Percentiles rank a stretch among this genome's conserved stretches.
These are phyloP conservation scores for Scolopax bukidnonensis DNA, from an alignment of 2,797 vertebrate species.

Conservation along the genomic window DNA sequence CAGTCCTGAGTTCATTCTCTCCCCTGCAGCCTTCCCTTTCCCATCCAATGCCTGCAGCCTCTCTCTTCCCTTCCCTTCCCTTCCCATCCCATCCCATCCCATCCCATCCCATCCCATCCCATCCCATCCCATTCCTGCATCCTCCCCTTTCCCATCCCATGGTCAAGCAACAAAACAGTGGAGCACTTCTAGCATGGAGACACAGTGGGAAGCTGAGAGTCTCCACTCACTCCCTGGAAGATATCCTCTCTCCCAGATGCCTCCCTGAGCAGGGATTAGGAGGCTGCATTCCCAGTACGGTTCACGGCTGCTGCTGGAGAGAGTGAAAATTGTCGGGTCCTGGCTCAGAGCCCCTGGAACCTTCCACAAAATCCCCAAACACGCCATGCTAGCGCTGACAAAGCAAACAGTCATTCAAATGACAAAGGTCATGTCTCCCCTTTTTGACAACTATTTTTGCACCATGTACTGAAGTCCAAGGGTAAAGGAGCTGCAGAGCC, in stretches of 20 bases:
- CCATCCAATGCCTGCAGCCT: neutral
- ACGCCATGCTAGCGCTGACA: neutral
- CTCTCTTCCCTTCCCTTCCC: neutral
- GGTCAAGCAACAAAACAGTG: neutral
- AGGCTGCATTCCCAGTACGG: neutral
- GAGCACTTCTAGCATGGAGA: neutral
- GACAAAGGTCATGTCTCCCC: constrained; percentile 45
- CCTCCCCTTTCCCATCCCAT: neutral
- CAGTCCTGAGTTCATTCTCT: neutral
- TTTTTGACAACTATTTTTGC: constrained; percentile 49
- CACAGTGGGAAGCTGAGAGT: neutral
- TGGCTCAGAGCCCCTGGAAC: constrained; percentile 2
- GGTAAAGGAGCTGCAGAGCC: neutral
- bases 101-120: neutral
- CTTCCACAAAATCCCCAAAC: constrained; percentile 4
- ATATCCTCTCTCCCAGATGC: neutral
- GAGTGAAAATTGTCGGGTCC: neutral
- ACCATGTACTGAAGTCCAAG: constrained; percentile 51
- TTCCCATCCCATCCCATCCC: neutral
- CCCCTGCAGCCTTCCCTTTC: neutral
- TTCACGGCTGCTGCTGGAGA: neutral
- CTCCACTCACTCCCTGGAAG: neutral
- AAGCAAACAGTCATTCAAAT: constrained; percentile 32
- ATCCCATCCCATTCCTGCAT: neutral
- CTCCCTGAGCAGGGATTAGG: neutral